A percentile compares a stretch with the other conserved stretches of the same genome.
phyloP scores from a whole-genome alignment of 2,888 invertebrate species.

The Meteorus cinctellus region DNA sequence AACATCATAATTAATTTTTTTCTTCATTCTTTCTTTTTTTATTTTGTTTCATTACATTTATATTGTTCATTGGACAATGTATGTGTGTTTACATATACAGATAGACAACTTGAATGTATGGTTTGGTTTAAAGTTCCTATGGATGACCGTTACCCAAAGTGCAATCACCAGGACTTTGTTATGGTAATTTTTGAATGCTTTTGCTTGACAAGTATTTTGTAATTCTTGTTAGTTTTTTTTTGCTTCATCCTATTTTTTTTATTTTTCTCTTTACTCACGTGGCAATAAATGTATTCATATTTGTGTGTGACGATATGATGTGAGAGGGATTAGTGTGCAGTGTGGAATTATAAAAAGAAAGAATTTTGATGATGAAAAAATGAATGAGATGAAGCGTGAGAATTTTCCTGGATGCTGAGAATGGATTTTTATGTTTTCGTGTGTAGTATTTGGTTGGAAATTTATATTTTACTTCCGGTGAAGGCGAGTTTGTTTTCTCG shows the following conservation, averaged over 20 bases:
- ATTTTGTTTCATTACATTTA: not conserved
- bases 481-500: no score
- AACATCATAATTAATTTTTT: not conserved
- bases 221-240: slow-evolving; percentile 26
- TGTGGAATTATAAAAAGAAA: not conserved
- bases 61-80: not conserved
- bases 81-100: not conserved
- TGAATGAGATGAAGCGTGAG: not conserved
- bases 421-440: not conserved
- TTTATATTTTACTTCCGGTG: no score
- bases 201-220: not conserved
- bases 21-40: not conserved
- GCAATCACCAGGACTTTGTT: slow-evolving; percentile 51
- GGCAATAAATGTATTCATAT: slow-evolving; percentile 33
- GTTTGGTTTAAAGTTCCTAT: not conserved
- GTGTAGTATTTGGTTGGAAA: no score
- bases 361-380: not conserved
- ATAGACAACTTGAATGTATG: not conserved
- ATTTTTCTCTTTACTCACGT: not conserved
- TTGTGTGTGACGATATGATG: not conserved
- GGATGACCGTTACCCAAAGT: slow-evolving; percentile 25
- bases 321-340: not conserved
- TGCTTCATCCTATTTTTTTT: slow-evolving; percentile 25
- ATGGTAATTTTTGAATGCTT: slow-evolving; percentile 45
- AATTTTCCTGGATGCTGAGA: not conserved